A percentile compares a stretch with the other conserved stretches of the same genome.
These are phyloP conservation scores for Pachycephus smyrnensis DNA, from an alignment of 2,888 invertebrate species.

Conservation along the genomic window DNA sequence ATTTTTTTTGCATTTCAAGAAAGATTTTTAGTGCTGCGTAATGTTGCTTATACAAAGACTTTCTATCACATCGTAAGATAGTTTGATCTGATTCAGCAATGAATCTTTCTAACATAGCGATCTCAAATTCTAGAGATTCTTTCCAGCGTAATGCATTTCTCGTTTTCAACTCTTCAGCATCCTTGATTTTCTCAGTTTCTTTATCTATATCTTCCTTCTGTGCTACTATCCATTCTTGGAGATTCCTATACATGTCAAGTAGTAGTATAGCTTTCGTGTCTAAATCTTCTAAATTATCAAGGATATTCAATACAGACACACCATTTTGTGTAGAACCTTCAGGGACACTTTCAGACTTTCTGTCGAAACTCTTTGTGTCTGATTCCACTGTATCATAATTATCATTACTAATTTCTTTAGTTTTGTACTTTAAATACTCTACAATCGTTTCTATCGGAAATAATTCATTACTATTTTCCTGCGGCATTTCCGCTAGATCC, in stretches of 20 bases:
- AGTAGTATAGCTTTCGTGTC: background rate
- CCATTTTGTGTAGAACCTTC: background rate
- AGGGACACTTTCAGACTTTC: background rate
- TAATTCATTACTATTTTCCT: conserved; percentile 23
- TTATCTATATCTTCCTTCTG: background rate
- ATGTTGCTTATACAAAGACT: conserved; percentile 31
- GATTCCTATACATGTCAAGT: background rate
- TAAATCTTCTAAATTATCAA: background rate
- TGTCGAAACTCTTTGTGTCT: background rate
- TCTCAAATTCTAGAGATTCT: conserved; percentile 47
- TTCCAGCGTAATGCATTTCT: conserved; percentile 50
- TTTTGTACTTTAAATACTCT: conserved; percentile 33
- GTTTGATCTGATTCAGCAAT: conserved; percentile 16
- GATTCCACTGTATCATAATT: background rate
- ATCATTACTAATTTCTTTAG: background rate
- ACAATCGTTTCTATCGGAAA: conserved; percentile 23
- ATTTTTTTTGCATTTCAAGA: conserved; percentile 49
- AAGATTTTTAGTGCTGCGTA: conserved; percentile 42
- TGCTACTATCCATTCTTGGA: conserved; percentile 11
- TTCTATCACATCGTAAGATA: background rate
- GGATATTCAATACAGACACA: background rate
- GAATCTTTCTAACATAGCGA: conserved; percentile 38
- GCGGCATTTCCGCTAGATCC: conserved; percentile 35
- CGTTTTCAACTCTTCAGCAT: conserved; percentile 27
- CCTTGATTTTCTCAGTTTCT: background rate